Base-by-base conservation (phyloP, 2,113 vertebrate genomes). In the Epinephelus lanceolatus region DNA sequence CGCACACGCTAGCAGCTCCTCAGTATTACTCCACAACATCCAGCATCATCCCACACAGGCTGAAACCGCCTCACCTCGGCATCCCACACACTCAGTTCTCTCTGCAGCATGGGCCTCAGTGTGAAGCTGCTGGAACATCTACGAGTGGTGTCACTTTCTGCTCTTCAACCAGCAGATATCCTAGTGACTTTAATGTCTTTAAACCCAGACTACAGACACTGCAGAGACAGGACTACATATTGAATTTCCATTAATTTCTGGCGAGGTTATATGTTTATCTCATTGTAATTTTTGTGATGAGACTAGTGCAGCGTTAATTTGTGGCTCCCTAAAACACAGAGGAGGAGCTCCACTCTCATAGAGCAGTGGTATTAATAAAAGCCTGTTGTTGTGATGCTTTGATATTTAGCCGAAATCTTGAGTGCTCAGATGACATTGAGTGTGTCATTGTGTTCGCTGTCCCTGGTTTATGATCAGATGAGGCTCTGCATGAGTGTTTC, bases 1-100 rank as follows among this genome's bases (percentile, higher is more conserved):
- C 45, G 10, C 76, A 67, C 72, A 69, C 15, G 6, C 65, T 56
- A 1, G 2, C 49, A 74, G 83, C 70, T 83, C 59, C 70, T 76
- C 2, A 0, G 45, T 37, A 67, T 76, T 59, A 30, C 66, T 61
- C 23, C 61, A 37, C 72, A 84, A 33, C 75, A 86, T 81, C 83
- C 76, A 84, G 82, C 71, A 42, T 40, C 88, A 59, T 88, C 90
- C 93, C 90, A 92, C 91, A 73, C 90, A 88, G 74, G 73, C 71
- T 74, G 62, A 62, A 30, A 30, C 71, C 4, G 65, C 74, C 53
- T 90, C 90, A 87, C 89, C 85, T 85, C 76, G 4, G 42, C 86
- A 71, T 85, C 91, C 91, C 88, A 91, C 92, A 27, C 89, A 74
- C 77, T 66, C n/a, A 7, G 5, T 14, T 52, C 18, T 23, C 69